Percentiles rank a stretch among this genome's conserved stretches.
Evolutionary conservation across 2,888 invertebrate genomes (phyloP).

Genomic region (Drosophila tripunctata): DNA sequence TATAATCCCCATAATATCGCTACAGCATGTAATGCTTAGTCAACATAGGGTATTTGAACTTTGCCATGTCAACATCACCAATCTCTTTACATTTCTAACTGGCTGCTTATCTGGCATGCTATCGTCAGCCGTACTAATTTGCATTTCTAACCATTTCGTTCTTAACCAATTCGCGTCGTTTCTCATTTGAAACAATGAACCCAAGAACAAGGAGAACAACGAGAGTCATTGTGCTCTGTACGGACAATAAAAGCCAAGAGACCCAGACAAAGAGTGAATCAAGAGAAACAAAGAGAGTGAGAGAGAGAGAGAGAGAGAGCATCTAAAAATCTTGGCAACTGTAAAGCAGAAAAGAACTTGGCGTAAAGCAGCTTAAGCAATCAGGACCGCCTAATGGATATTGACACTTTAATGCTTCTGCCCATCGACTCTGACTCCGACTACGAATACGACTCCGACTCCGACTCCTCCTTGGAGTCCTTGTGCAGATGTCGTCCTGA

Average conservation of each 20-base stretch:
- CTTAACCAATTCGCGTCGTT: constrained; percentile 79
- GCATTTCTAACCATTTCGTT: constrained; percentile 77
- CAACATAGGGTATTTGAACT: constrained; percentile 46
- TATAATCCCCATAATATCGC: too few species aligned
- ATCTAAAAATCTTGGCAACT: constrained; percentile 65
- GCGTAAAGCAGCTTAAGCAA: constrained; percentile 80
- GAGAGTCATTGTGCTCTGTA: constrained; percentile 68
- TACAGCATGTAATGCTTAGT: too few species aligned
- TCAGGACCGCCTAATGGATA: constrained; percentile 79
- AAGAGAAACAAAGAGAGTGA: constrained; percentile 15
- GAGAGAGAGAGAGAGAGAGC: constrained; percentile 6
- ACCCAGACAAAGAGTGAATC: constrained; percentile 33
- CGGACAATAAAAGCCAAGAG: constrained; percentile 68
- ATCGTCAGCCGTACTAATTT: constrained; percentile 72
- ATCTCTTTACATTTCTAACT: constrained; percentile 24
- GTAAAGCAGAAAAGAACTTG: constrained; percentile 73
- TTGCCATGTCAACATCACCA: constrained; percentile 33
- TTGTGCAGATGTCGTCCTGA: constrained; percentile 65
- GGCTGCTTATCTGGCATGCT: constrained; percentile 55
- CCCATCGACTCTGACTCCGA: constrained; percentile 45
- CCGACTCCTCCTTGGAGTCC: constrained; percentile 12
- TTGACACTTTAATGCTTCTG: constrained; percentile 76
- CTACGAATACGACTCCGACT: constrained; percentile 40
- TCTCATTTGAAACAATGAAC: constrained; percentile 78
- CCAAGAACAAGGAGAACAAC: constrained; percentile 64